Conservation (phyloP, 2,797 vertebrate species). For the Cuniculus paca region DNA sequence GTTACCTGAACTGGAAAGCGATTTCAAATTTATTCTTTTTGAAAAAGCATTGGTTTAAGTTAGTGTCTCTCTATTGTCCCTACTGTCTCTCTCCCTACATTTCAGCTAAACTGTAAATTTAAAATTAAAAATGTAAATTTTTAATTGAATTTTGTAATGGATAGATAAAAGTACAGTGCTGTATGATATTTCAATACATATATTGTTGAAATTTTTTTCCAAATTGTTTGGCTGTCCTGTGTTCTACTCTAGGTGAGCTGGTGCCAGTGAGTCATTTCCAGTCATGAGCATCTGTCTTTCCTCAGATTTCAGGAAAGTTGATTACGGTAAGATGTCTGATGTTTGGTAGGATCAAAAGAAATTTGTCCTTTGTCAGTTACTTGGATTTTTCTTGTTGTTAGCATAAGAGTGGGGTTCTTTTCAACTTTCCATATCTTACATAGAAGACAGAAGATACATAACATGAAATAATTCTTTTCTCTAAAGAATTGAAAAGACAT, state of each 20-base stretch:
- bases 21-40: not conserved
- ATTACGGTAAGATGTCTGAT: not conserved
- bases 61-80: not conserved
- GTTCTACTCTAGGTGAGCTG: not conserved
- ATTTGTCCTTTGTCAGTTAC: not conserved
- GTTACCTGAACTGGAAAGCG: not conserved
- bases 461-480: slow-evolving; percentile 1
- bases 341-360: not conserved
- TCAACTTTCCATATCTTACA: not conserved
- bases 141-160: not conserved
- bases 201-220: not conserved
- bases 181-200: not conserved
- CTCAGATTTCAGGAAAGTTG: not conserved
- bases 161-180: not conserved
- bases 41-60: not conserved
- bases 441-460: not conserved
- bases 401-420: not conserved
- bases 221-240: not conserved
- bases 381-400: not conserved
- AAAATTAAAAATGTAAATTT: too few relatives aligned
- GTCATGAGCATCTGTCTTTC: not conserved
- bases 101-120: not conserved
- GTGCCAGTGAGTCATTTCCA: not conserved
- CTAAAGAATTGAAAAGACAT: not conserved
- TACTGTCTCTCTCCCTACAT: not conserved